Conservation (phyloP, 2,888 invertebrate genomes). For the Apotomis turbidana region DNA sequence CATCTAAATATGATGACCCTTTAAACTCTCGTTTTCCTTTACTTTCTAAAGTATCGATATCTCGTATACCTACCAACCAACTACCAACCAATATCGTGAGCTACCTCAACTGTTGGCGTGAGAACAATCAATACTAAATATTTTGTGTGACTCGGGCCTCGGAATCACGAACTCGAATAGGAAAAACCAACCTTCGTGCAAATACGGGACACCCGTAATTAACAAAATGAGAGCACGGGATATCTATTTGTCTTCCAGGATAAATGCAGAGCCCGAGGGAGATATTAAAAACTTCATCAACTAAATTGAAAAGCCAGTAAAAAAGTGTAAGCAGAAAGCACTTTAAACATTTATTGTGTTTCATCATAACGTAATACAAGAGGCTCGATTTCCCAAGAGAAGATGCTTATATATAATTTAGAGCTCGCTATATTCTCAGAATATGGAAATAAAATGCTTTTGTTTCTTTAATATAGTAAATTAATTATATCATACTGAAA, state of each 20-base stretch:
- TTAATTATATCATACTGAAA: not conserved
- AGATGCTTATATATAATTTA: slow-evolving; percentile 20
- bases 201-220: not conserved
- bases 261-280: not conserved
- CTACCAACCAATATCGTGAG: too few species aligned
- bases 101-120: not conserved
- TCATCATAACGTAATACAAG: slow-evolving; percentile 5
- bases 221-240: not conserved
- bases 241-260: not conserved
- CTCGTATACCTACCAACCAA: too few species aligned
- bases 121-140: not conserved
- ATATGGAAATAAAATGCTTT: not conserved
- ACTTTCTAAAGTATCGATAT: too few species aligned
- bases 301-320: slow-evolving; percentile 5
- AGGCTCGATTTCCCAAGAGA: slow-evolving; percentile 23
- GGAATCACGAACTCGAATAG: not conserved
- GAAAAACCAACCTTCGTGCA: not conserved
- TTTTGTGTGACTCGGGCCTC: not conserved
- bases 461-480: not conserved
- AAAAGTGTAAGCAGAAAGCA: slow-evolving; percentile 9
- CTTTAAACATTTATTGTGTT: slow-evolving; percentile 19
- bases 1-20: too few species aligned
- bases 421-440: not conserved
- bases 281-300: slow-evolving; percentile 9
- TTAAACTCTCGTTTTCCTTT: too few species aligned